Evolutionary conservation across 2,113 vertebrate genomes (phyloP).

Genomic region (Candoia aspera): DNA sequence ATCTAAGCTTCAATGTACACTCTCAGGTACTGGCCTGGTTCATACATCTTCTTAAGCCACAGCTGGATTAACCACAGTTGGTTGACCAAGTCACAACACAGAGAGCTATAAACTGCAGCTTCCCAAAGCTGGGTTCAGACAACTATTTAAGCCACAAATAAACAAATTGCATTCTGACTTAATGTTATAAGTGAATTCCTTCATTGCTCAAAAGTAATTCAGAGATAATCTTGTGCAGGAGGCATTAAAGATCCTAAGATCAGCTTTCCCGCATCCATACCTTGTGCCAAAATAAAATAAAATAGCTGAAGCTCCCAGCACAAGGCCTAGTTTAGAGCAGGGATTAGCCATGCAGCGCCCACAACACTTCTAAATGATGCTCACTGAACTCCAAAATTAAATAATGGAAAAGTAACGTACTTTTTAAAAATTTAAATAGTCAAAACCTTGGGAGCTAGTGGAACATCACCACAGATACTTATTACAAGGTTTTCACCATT

Average conservation of each 20-base stretch:
- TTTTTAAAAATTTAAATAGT: not conserved
- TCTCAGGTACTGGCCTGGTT: not conserved
- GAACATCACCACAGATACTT: not conserved
- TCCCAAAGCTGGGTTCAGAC: too few relatives aligned
- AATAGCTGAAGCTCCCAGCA: not conserved
- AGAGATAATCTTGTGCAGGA: not conserved
- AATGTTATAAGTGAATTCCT: not conserved
- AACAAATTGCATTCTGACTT: not conserved
- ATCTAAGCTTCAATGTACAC: too few relatives aligned
- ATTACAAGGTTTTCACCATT: not conserved
- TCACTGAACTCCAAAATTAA: not conserved
- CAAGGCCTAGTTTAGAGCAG: not conserved
- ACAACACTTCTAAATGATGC: not conserved
- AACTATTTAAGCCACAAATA: not conserved
- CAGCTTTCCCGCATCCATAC: not conserved
- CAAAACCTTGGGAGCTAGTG: not conserved
- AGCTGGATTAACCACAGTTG: not conserved
- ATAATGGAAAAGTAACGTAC: not conserved
- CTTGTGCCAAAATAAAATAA: not conserved
- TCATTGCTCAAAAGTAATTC: not conserved
- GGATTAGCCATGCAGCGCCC: not conserved
- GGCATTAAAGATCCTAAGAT: not conserved
- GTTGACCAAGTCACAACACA: not conserved
- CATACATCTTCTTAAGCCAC: not conserved
- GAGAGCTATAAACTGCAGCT: too few relatives aligned